Percentiles rank a stretch among this genome's conserved stretches.
phyloP scores from a whole-genome alignment of 1,140 invertebrate genomes.

The Procambarus virginalis region DNA sequence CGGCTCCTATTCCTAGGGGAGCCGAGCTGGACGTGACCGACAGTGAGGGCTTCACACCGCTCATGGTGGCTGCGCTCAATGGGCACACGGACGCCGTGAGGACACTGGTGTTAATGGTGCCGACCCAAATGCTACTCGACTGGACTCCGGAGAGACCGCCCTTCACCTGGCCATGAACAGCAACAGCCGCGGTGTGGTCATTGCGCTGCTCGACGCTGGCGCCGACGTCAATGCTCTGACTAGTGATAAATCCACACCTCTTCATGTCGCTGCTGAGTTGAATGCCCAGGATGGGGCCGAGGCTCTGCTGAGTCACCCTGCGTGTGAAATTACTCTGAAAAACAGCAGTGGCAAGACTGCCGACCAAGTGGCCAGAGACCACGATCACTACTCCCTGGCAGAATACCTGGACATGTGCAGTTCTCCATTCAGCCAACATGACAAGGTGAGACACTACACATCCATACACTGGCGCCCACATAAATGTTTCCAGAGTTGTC shows the following conservation, averaged over 20 bases:
- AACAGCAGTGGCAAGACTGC: conserved; percentile 8
- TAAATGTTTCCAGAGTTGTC: too few species aligned
- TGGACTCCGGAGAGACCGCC: not conserved
- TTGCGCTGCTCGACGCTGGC: conserved; percentile 18
- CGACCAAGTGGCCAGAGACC: not conserved
- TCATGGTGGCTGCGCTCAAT: conserved; percentile 45
- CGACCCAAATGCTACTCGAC: not conserved
- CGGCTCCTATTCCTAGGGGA: not conserved
- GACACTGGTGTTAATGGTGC: not conserved
- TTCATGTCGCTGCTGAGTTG: conserved; percentile 12
- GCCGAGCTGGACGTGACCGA: not conserved
- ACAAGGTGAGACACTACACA: not conserved
- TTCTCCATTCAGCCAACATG: not conserved
- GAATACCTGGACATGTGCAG: not conserved
- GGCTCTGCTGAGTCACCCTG: not conserved
- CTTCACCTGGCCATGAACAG: conserved; percentile 37
- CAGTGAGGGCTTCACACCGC: conserved; percentile 16
- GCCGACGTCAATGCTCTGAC: conserved; percentile 27
- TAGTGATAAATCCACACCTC: conserved; percentile 7
- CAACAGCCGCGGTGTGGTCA: not conserved
- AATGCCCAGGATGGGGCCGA: not conserved
- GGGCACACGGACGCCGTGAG: not conserved
- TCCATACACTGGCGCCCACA: too few species aligned
- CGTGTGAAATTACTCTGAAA: not conserved
- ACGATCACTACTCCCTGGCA: not conserved